Conservation (phyloP, 2,797 vertebrate species). For the Cryptoblepharus egeriae region DNA sequence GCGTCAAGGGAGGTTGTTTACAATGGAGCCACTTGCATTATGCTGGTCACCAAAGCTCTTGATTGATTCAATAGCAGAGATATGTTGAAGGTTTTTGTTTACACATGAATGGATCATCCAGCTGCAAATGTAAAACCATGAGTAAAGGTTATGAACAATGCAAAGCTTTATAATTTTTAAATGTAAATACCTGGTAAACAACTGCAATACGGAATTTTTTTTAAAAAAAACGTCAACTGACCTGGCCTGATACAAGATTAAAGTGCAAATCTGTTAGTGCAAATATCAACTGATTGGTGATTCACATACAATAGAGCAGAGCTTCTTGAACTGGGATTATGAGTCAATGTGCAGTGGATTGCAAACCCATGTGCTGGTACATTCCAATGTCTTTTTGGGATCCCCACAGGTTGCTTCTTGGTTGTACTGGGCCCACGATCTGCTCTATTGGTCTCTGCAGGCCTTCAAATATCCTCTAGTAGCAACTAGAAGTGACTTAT, state of each 20-base stretch:
- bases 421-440: too few species aligned
- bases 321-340: too few species aligned
- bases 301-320: background rate
- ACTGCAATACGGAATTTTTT: slow-evolving; percentile 37
- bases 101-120: slow-evolving; percentile 56
- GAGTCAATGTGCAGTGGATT: too few species aligned
- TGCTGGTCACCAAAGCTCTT: slow-evolving; percentile 47
- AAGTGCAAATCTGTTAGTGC: slow-evolving; percentile 50
- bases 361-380: too few species aligned
- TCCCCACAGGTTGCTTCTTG: too few species aligned
- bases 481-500: too few species aligned
- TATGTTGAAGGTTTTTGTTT: slow-evolving; percentile 56
- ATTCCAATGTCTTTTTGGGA: too few species aligned
- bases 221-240: slow-evolving; percentile 35
- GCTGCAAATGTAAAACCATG: slow-evolving; percentile 62
- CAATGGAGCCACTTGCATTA: slow-evolving; percentile 43
- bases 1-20: slow-evolving; percentile 48
- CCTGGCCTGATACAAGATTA: slow-evolving; percentile 40
- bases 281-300: slow-evolving; percentile 3
- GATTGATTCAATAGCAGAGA: slow-evolving; percentile 48
- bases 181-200: slow-evolving; percentile 53
- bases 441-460: too few species aligned
- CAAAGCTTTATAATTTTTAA: slow-evolving; percentile 27
- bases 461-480: too few species aligned
- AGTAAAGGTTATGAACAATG: slow-evolving; percentile 51